These are phyloP conservation scores for Sinonovacula constricta DNA, from an alignment of 1,140 invertebrate species.

Conservation along the genomic window DNA sequence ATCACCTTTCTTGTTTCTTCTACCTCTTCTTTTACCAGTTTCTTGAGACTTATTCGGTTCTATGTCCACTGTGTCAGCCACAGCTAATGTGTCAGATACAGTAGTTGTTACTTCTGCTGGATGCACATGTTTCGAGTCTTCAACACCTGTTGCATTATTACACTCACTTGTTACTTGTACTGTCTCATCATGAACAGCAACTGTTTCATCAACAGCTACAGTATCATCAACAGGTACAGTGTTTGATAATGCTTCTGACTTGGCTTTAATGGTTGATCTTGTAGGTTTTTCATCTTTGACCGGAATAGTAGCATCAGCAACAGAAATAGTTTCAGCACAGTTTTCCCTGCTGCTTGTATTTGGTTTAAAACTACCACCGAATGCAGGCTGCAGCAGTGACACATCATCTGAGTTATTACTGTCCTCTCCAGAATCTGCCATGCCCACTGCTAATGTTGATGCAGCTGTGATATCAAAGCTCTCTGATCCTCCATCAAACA, in stretches of 20 bases:
- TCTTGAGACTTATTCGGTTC: too few relatives aligned
- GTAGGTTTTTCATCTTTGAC: constrained; percentile 47
- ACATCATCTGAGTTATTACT: too few relatives aligned
- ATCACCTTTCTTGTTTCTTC: too few relatives aligned
- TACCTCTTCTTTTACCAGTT: too few relatives aligned
- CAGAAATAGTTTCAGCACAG: constrained; percentile 23
- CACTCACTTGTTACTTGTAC: constrained; percentile 1
- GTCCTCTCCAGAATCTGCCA: too few relatives aligned
- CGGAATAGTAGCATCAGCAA: constrained; percentile 39
- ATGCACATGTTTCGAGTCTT: background rate
- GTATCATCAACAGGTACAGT: too few relatives aligned
- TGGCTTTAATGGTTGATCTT: too few relatives aligned
- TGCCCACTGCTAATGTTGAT: constrained; percentile 9
- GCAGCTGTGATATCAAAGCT: constrained; percentile 27
- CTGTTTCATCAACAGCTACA: background rate
- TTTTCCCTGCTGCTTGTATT: too few relatives aligned
- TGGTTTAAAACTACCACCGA: too few relatives aligned
- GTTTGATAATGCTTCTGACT: too few relatives aligned
- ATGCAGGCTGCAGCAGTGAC: too few relatives aligned
- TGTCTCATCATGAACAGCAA: background rate
- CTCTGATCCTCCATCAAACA: background rate
- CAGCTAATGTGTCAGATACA: background rate
- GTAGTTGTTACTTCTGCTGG: background rate
- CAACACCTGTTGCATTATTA: too few relatives aligned
- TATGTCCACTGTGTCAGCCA: background rate